A percentile compares a stretch with the other conserved stretches of the same genome.
phyloP scores from a whole-genome alignment of 2,888 invertebrate genomes.

The Perizoma affinitatum region DNA sequence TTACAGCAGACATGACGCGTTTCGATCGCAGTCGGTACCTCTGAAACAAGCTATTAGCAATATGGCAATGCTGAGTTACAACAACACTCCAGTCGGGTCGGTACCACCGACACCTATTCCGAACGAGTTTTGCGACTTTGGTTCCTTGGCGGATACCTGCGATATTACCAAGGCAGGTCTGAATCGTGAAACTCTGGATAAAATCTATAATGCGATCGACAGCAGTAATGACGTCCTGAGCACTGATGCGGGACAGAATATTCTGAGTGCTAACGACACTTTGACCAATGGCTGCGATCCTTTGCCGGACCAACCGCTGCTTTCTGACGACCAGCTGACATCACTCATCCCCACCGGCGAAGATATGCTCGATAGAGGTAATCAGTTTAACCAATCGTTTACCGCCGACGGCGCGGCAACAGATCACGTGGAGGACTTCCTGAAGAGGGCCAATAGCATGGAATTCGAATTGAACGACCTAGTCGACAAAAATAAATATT shows the following conservation, averaged over 20 bases:
- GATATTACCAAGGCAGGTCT: slow-evolving; percentile 79
- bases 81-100: slow-evolving; percentile 85
- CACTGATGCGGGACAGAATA: slow-evolving; percentile 54
- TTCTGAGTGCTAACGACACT: slow-evolving; percentile 61
- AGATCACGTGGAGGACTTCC: slow-evolving; percentile 73
- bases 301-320: slow-evolving; percentile 65
- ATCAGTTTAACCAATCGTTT: slow-evolving; percentile 66
- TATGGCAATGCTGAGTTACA: slow-evolving; percentile 69
- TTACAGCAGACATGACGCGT: slow-evolving; percentile 74
- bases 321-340: slow-evolving; percentile 68
- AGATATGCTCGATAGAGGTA: slow-evolving; percentile 62
- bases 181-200: slow-evolving; percentile 86
- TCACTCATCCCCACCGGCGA: slow-evolving; percentile 70
- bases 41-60: slow-evolving; percentile 84
- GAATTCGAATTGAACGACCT: slow-evolving; percentile 73
- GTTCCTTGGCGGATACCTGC: slow-evolving; percentile 84
- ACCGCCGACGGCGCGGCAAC: slow-evolving; percentile 54
- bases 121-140: slow-evolving; percentile 89
- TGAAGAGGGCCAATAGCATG: slow-evolving; percentile 75
- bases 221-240: slow-evolving; percentile 77
- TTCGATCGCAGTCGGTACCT: slow-evolving; percentile 92
- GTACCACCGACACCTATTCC: slow-evolving; percentile 88
- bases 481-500: slow-evolving; percentile 73
- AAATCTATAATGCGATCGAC: slow-evolving; percentile 86
- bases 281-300: slow-evolving; percentile 72